These are phyloP conservation scores for Potamarius usumacintae DNA, from an alignment of 2,113 vertebrate genomes.

Conservation along the genomic window DNA sequence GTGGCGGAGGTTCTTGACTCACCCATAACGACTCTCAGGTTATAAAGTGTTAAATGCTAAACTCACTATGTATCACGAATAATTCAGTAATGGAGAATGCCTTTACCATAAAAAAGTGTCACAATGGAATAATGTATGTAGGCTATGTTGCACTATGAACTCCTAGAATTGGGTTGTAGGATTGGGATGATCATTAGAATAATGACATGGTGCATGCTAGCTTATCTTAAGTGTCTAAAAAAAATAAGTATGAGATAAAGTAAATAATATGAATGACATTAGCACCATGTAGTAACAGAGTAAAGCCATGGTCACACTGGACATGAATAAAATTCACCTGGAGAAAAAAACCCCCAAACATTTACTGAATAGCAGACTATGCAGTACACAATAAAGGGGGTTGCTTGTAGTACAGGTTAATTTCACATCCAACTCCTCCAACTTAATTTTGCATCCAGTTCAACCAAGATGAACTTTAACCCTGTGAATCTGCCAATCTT, in stretches of 20 bases:
- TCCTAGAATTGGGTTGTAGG: neutral
- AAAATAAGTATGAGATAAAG: neutral
- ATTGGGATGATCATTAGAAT: neutral
- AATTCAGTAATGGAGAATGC: neutral
- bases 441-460: neutral
- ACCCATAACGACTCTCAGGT: constrained; percentile 49
- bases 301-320: neutral
- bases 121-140: neutral
- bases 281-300: neutral
- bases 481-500: neutral
- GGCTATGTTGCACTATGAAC: neutral
- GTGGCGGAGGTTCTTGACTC: constrained; percentile 50
- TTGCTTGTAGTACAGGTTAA: neutral
- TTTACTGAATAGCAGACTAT: neutral
- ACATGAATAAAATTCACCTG: neutral
- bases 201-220: neutral
- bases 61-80: neutral
- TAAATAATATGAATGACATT: neutral
- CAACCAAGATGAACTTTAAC: neutral
- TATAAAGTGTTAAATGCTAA: constrained; percentile 1
- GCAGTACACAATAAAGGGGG: neutral
- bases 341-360: neutral
- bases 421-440: neutral
- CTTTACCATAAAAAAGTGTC: neutral
- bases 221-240: neutral